A percentile compares a stretch with the other conserved stretches of the same genome.
Evolutionary conservation across 2,113 vertebrate genomes (phyloP).

Genomic region (Podarcis raffonei): DNA sequence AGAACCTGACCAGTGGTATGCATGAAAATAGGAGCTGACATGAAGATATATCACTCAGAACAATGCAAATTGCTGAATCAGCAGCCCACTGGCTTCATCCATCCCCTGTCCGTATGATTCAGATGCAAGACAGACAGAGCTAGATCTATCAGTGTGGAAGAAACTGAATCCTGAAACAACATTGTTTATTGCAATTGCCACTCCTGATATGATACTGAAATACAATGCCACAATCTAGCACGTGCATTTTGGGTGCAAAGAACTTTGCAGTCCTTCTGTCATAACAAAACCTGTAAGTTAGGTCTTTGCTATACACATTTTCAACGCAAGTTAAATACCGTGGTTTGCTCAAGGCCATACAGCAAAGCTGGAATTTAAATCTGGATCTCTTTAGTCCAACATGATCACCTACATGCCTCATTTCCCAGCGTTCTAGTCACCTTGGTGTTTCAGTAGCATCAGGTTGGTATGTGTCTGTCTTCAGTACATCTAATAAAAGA

Average conservation of each 20-base stretch:
- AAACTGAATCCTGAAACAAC: too few relatives aligned
- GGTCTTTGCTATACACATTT: neutral
- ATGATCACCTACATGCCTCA: neutral
- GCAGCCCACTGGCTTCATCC: neutral
- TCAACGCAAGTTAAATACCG: neutral
- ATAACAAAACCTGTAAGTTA: neutral
- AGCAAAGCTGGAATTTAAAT: neutral
- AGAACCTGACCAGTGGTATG: neutral
- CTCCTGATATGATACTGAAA: too few relatives aligned
- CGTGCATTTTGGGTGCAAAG: neutral
- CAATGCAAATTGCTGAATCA: neutral
- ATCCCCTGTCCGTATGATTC: neutral
- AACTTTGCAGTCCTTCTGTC: neutral
- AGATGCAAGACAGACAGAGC: neutral
- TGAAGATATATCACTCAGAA: neutral
- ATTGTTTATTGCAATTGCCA: too few relatives aligned
- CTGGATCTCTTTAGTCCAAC: neutral
- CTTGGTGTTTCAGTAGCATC: conserved; percentile 41
- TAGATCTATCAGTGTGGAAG: neutral
- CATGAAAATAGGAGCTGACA: neutral
- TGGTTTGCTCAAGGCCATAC: neutral
- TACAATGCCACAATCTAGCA: too few relatives aligned
- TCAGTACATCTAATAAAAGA: conserved; percentile 35
- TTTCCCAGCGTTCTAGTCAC: neutral
- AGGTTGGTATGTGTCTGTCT: conserved; percentile 31